Percentiles rank a stretch among this genome's conserved stretches.
These are phyloP conservation scores for Maccullochella peelii DNA, from an alignment of 2,113 vertebrate species.

Conservation along the genomic window DNA sequence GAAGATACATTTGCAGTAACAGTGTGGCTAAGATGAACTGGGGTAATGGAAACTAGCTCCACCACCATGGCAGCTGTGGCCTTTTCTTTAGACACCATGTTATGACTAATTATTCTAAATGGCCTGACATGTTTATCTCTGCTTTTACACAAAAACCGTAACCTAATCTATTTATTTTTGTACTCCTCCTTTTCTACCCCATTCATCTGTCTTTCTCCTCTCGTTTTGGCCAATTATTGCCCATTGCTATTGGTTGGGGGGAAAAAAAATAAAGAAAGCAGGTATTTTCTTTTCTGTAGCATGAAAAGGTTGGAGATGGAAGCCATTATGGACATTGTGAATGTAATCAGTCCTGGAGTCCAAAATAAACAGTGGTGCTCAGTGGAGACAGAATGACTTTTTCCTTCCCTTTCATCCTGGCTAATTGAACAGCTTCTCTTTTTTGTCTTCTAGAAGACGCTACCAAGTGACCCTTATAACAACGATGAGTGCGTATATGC, in stretches of 20 bases:
- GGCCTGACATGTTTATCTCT: slow-evolving; percentile 50
- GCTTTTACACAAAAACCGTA: slow-evolving; percentile 20
- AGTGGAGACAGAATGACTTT: slow-evolving; percentile 38
- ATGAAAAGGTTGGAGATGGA: slow-evolving; percentile 56
- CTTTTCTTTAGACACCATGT: slow-evolving; percentile 38
- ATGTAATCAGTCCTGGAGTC: slow-evolving; percentile 59
- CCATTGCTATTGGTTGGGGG: not conserved
- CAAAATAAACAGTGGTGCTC: slow-evolving; percentile 63
- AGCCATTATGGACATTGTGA: slow-evolving; percentile 60
- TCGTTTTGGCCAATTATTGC: not conserved
- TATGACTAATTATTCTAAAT: slow-evolving; percentile 49
- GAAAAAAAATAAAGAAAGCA: slow-evolving; percentile 16
- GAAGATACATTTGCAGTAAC: not conserved
- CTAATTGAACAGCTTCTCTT: slow-evolving; percentile 44
- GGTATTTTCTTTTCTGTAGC: slow-evolving; percentile 49
- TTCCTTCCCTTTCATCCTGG: slow-evolving; percentile 52
- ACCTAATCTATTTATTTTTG: slow-evolving; percentile 49
- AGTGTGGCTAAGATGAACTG: not conserved
- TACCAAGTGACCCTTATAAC: slow-evolving; percentile 16
- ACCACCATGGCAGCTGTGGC: slow-evolving; percentile 4
- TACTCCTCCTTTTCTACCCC: not conserved
- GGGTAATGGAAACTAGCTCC: not conserved
- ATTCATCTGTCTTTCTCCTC: slow-evolving; percentile 10
- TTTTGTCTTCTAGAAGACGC: slow-evolving; percentile 15
- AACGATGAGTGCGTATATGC: not conserved